Conservation (phyloP, 2,797 vertebrate species). For the Octomys mimax region DNA sequence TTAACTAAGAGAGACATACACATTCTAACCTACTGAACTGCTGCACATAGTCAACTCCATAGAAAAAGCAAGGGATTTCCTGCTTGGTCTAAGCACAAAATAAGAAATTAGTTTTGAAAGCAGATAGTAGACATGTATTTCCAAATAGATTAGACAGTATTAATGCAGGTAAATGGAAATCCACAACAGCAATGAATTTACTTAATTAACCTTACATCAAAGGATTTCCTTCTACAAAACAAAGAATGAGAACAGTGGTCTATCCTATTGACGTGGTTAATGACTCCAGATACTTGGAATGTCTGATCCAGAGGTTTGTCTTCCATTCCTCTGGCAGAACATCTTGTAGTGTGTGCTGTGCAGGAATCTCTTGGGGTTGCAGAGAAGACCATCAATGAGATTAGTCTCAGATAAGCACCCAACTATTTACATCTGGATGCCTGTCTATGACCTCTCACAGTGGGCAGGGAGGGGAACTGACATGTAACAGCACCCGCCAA, state of each 20-base stretch:
- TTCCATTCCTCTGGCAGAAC: neutral
- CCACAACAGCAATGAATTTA: neutral
- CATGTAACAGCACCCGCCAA: constrained; percentile 5
- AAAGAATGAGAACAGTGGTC: neutral
- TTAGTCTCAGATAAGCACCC: neutral
- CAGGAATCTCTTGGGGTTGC: neutral
- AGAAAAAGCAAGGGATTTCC: neutral
- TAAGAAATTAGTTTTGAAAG: constrained; percentile 40
- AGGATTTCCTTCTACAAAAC: constrained; percentile 10
- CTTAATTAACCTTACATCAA: constrained; percentile 24
- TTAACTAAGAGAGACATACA: constrained; percentile 13
- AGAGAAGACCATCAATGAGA: neutral
- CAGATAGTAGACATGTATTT: constrained; percentile 30
- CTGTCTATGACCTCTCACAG: neutral
- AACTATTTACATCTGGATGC: neutral
- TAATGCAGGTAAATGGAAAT: neutral
- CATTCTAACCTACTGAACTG: constrained; percentile 15
- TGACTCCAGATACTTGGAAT: neutral
- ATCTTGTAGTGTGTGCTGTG: no score
- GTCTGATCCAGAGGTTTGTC: neutral
- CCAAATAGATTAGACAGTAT: constrained; percentile 25
- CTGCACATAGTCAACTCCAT: neutral
- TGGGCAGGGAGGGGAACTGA: neutral
- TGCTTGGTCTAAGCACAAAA: constrained; percentile 24
- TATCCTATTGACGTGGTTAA: neutral